Percentiles rank a stretch among this genome's conserved stretches.
These are phyloP conservation scores for Periophthalmodon schlosseri DNA, from an alignment of 2,113 vertebrate species.

Conservation along the genomic window DNA sequence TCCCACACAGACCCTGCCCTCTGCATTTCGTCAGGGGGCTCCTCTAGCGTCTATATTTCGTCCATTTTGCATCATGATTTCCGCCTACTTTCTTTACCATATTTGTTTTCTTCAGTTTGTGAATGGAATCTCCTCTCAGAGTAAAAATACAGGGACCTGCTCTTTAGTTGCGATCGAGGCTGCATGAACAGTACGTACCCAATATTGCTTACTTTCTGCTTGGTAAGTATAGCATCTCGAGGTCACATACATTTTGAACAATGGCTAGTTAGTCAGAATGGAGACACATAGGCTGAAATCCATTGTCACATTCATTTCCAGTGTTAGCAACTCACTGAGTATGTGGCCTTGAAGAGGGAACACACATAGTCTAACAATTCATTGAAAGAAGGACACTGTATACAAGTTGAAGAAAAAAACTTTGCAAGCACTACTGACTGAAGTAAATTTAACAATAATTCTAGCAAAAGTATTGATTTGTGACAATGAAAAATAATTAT, in stretches of 20 bases:
- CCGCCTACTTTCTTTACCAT: constrained; percentile 12
- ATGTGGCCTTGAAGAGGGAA: not conserved
- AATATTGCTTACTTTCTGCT: not conserved
- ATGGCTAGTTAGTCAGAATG: not conserved
- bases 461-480: no score
- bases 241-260: not conserved
- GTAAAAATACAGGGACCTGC: not conserved
- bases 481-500: no score
- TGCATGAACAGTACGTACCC: not conserved
- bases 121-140: constrained; percentile 38
- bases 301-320: no score
- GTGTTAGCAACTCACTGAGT: not conserved
- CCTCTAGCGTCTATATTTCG: not conserved
- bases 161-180: not conserved
- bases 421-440: no score
- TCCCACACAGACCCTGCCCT: not conserved
- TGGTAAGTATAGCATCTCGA: not conserved
- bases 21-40: not conserved
- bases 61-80: not conserved
- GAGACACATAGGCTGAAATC: not conserved
- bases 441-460: no score
- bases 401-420: no score
- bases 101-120: constrained; percentile 46
- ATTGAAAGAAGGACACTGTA: no score
- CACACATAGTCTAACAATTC: no score